These are phyloP conservation scores for Xestoiulus laeticollis DNA, from an alignment of 2,888 invertebrate species.

Conservation along the genomic window DNA sequence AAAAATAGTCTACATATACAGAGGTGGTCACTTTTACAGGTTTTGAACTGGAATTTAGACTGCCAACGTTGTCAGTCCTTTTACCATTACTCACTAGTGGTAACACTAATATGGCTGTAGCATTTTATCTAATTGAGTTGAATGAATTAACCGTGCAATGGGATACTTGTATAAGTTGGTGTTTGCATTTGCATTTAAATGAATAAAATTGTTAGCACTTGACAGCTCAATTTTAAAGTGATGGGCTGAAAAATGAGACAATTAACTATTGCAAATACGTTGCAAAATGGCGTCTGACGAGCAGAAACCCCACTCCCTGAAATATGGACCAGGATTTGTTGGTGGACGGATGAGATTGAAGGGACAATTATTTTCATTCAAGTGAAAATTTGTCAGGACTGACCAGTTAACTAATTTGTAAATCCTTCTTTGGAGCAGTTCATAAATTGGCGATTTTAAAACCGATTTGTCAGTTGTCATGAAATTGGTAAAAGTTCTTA, in stretches of 20 bases:
- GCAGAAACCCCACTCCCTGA: neutral
- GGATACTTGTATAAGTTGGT: conserved; percentile 2
- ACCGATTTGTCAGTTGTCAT: no score
- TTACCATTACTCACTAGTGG: neutral
- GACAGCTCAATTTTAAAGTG: conserved; percentile 19
- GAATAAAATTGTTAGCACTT: conserved; percentile 12
- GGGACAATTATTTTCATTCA: neutral
- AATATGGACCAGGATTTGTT: neutral
- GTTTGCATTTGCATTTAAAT: conserved; percentile 7
- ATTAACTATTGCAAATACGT: neutral
- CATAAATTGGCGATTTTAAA: no score
- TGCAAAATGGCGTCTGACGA: conserved; percentile 1
- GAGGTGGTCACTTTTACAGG: no score
- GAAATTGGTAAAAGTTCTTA: no score
- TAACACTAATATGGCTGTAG: neutral
- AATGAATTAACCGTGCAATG: conserved; percentile 4
- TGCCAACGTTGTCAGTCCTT: neutral
- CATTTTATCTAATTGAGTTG: conserved; percentile 12
- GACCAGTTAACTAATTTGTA: no score
- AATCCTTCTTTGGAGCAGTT: no score
- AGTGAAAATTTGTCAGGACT: neutral
- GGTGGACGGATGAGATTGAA: neutral
- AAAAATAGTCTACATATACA: no score
- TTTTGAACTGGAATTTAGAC: neutral
- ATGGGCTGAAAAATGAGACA: conserved; percentile 26